Percentiles rank a stretch among this genome's conserved stretches.
Conservation (phyloP, 2,113 vertebrate species). For the Pardalotus punctatus region DNA sequence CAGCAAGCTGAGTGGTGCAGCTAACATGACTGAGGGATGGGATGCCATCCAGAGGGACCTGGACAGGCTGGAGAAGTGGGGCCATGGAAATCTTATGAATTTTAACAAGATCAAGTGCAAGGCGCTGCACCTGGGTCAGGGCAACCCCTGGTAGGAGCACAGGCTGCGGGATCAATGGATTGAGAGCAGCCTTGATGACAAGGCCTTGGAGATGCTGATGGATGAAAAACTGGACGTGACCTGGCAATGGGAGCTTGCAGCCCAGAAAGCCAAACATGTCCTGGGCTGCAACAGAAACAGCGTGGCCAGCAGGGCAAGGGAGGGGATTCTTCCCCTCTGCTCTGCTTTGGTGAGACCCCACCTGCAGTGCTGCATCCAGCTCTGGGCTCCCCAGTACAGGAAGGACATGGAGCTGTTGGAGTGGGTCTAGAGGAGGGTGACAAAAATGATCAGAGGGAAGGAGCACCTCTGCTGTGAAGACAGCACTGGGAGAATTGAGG, state of each 20-base stretch:
- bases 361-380: background rate
- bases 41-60: background rate
- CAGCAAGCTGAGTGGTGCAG: background rate
- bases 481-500: background rate
- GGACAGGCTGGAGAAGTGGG: background rate
- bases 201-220: background rate
- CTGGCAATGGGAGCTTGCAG: background rate
- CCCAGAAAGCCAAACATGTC: background rate
- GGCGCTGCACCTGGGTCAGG: background rate
- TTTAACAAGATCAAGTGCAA: background rate
- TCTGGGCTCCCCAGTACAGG: no score
- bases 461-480: background rate
- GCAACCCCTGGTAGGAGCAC: background rate
- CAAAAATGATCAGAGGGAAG: background rate
- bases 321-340: background rate
- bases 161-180: background rate
- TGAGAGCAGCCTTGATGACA: background rate
- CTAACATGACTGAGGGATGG: background rate
- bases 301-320: rapidly evolving
- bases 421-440: background rate
- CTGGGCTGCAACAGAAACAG: background rate
- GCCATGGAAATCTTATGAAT: background rate
- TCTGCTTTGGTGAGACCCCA: background rate
- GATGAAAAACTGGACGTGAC: background rate
- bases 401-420: background rate